Base-by-base conservation (phyloP, 2,113 vertebrate genomes). In the Takifugu flavidus region DNA sequence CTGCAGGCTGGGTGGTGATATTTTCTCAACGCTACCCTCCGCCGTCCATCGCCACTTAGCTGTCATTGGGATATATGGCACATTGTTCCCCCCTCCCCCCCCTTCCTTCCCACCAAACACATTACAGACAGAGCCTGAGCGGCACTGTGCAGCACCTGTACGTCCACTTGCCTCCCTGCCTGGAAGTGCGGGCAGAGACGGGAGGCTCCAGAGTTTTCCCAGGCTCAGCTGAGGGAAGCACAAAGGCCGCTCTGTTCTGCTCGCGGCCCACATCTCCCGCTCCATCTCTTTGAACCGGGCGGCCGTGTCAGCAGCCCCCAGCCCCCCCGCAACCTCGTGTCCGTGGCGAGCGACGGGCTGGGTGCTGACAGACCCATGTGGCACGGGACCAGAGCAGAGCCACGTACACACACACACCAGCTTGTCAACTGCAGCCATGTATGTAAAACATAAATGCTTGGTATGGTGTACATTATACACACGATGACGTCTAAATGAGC, bases 221-320 rank as follows among this genome's bases (percentile, higher is more conserved):
- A 90, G 83, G 82, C 79, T 78, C 26, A 0, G 53, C 44, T 60
- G 56, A 58, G 70, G 57, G 56, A 72, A 80, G 65, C 54, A 88
- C 86, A 88, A 87, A 85, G 76, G 72, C 70, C 12, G 45, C 80
- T 63, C 77, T 90, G 88, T 90, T 90, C 73, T 20, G 1, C 65
- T 59, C 57, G 67, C 67, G n/a, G 63, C 72, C 77, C 79, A 72
- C 74, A 88, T 88, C 86, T 84, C 66, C 74, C 60, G 67, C 78
- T 63, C 26, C 49, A 87, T 85, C 85, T 86, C 85, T 89, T 87
- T 88, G 87, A 88, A 87, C 76, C 53, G 68, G 68, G 70, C 68
- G 55, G 63, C 53, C 70, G 67, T 85, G 85, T 88, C 84, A 88
- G 81, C 86, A 71, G 72, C 72, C 76, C 82, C 59, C 77, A 67